These are phyloP conservation scores for Caenorhabditis latens DNA, from an alignment of 1,140 invertebrate genomes.

Conservation along the genomic window DNA sequence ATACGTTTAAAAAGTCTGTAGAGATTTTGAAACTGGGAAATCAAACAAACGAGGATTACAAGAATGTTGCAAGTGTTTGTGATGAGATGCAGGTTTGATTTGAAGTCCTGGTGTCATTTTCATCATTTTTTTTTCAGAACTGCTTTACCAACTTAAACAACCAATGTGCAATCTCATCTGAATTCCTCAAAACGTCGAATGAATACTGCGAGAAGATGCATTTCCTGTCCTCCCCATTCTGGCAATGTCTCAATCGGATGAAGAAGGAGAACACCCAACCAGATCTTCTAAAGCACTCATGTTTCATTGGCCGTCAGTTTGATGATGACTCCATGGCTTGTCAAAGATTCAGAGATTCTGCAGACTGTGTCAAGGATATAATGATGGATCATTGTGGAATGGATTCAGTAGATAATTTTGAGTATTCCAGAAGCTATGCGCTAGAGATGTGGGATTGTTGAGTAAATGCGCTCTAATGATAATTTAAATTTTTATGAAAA, in stretches of 20 bases:
- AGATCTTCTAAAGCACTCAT: not conserved
- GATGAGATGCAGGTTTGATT: not conserved
- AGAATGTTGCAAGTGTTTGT: not conserved
- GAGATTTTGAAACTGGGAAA: not conserved
- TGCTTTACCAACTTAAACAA: not conserved
- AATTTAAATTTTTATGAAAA: not conserved
- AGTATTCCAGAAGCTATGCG: not conserved
- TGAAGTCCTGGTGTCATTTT: not conserved
- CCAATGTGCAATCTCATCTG: not conserved
- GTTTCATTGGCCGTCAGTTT: not conserved
- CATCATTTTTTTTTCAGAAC: not conserved
- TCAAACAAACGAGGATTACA: not conserved
- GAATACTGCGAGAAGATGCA: conserved; percentile 4
- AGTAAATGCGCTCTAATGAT: no score
- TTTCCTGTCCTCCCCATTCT: not conserved
- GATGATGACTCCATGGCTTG: not conserved
- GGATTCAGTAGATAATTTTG: not conserved
- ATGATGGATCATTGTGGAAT: conserved; percentile 29
- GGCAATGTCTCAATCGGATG: not conserved
- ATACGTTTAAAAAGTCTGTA: not conserved
- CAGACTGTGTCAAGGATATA: not conserved
- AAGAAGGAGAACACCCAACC: not conserved
- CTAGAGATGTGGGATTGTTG: conserved; percentile 38
- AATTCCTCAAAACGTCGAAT: not conserved
- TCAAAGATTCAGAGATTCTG: not conserved